Conservation (phyloP, 2,888 invertebrate genomes). For the Latrodectus elegans region DNA sequence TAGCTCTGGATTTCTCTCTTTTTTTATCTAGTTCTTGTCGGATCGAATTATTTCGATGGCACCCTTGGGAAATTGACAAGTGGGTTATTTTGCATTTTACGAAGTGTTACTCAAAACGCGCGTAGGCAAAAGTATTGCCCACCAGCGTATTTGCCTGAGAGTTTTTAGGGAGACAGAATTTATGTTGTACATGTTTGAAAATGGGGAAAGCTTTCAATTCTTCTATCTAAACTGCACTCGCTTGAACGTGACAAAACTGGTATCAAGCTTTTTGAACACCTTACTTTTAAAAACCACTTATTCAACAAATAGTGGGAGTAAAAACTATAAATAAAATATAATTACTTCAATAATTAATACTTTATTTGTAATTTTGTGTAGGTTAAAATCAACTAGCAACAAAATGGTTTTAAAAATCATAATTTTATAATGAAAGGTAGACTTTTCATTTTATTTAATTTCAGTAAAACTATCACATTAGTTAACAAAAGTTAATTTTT, state of each 20-base stretch:
- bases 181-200: slow-evolving; percentile 35
- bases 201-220: neutral
- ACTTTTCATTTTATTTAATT: no score
- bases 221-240: neutral
- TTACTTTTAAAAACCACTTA: no score
- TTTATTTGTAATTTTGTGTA: no score
- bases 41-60: slow-evolving; percentile 57
- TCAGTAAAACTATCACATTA: no score
- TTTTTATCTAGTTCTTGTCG: slow-evolving; percentile 33
- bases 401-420: no score
- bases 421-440: no score
- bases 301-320: no score
- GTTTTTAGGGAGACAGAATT: slow-evolving; percentile 14
- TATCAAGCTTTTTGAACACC: no score
- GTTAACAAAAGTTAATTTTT: no score
- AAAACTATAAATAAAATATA: no score
- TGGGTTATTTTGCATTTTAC: slow-evolving; percentile 43
- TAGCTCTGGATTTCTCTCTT: slow-evolving; percentile 24
- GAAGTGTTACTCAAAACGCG: slow-evolving; percentile 28
- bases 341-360: no score
- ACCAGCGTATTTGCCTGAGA: slow-evolving; percentile 34
- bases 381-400: no score
- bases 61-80: slow-evolving; percentile 49
- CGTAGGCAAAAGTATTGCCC: slow-evolving; percentile 41
- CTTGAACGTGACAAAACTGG: slow-evolving; percentile 30